Conservation (phyloP, 2,888 invertebrate species). For the Drosophila paramelanica region DNA sequence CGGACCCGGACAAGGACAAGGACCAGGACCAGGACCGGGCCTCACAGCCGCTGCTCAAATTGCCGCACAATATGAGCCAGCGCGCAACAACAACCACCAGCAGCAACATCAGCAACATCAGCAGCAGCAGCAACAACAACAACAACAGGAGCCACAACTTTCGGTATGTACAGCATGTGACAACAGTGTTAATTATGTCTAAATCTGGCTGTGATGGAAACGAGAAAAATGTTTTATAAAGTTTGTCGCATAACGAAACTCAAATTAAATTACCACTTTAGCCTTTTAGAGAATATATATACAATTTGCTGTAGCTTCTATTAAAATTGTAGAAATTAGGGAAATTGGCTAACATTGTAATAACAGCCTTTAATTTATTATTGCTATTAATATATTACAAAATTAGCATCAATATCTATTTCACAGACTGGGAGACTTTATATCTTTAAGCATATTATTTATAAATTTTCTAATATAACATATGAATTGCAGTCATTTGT, state of each 20-base stretch:
- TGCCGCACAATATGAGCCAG: constrained; percentile 83
- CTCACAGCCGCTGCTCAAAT: constrained; percentile 76
- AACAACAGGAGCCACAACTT: constrained; percentile 52
- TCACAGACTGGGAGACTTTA: too few species aligned
- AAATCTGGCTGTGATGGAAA: background rate
- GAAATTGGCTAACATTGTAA: background rate
- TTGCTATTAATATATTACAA: too few species aligned
- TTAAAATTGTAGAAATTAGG: too few species aligned
- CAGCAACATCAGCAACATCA: constrained; percentile 44
- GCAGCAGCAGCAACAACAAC: too few species aligned
- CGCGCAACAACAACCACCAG: constrained; percentile 69
- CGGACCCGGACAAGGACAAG: constrained; percentile 31
- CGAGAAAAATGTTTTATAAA: constrained; percentile 1
- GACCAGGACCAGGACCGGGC: constrained; percentile 32
- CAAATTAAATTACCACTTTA: background rate
- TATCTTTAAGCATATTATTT: too few species aligned
- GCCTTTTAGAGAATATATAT: background rate
- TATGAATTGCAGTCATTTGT: too few species aligned
- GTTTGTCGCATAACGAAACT: background rate
- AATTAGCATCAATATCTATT: too few species aligned
- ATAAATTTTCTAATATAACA: too few species aligned
- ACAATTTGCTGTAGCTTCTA: too few species aligned
- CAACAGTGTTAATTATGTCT: constrained; percentile 10
- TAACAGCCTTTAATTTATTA: background rate
- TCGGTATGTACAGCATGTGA: constrained; percentile 62